A percentile compares a stretch with the other conserved stretches of the same genome.
Evolutionary conservation across 2,888 invertebrate genomes (phyloP).

Genomic region (Rhogogaster chlorosoma): DNA sequence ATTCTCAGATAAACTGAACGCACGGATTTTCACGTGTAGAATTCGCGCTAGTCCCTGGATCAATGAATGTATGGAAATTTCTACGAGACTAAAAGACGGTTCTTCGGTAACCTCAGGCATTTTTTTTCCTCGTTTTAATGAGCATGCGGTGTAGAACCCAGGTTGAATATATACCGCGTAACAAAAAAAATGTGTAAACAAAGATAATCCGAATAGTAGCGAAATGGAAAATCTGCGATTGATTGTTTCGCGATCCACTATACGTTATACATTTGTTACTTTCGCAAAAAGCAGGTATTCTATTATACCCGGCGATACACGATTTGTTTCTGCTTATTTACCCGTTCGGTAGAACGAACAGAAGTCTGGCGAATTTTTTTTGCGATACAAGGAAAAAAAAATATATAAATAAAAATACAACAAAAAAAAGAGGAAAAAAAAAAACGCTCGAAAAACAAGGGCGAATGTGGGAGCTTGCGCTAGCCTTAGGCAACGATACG

Average conservation of each 20-base stretch:
- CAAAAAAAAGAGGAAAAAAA: neutral
- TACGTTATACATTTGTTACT: neutral
- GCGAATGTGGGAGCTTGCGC: neutral
- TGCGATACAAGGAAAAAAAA: neutral
- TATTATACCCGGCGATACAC: neutral
- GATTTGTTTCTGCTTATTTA: neutral
- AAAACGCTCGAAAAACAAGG: neutral
- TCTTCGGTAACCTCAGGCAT: neutral
- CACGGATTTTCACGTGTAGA: neutral
- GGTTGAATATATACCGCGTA: neutral
- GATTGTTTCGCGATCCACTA: neutral
- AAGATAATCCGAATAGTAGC: neutral
- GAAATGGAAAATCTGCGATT: neutral
- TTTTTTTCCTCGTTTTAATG: neutral
- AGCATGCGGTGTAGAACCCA: neutral
- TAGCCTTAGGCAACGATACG: neutral
- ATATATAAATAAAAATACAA: too few relatives aligned
- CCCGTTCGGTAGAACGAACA: neutral
- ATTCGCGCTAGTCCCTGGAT: neutral
- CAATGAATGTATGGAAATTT: neutral
- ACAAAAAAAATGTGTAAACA: neutral
- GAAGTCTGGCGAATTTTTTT: neutral
- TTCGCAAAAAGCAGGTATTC: neutral
- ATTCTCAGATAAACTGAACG: neutral
- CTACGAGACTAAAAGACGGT: neutral